Evolutionary conservation across 2,888 invertebrate species (phyloP), one percentile per base, ranked within the genome.

Genomic region (Drosophila emarginata): DNA sequence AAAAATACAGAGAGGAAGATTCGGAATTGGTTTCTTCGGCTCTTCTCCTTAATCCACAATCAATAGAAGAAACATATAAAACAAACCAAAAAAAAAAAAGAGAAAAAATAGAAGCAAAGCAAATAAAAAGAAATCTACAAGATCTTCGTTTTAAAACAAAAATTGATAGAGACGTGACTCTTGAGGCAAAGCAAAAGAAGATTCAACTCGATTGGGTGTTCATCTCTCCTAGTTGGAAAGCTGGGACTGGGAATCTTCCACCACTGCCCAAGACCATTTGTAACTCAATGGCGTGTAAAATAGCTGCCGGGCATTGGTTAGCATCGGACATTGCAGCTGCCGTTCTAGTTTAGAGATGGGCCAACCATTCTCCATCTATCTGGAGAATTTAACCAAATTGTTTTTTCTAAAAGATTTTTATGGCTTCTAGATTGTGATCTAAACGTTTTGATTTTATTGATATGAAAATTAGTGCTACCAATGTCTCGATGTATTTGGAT

Each of bases 211-310:
- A 21, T 57, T 37, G 45, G n/a, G 36, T 45, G 45, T 21, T 18
- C 45, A 12, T 45, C 11, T 40, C 15, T 18, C 52, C 37, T 71
- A 56, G 77, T 77, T 77, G 77, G 37, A 66, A 14, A 32, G 32
- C 52, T 28, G 28, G 52, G 28, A 7, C 23, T 51, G 21, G 64
- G 56, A 65, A 64, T 5, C 14, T 1, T 50, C 14, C 12, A 52
- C 26, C 36, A 18, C 50, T 15, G 23, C 7, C 26, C 32, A 12
- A 71, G 52, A 64, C 73, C 76, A 80, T 83, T 84, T 85, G 80
- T 74, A 79, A 74, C 67, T 83, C 83, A 83, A 80, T 86, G 86
- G 83, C 75, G 86, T 86, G 81, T 83, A 80, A 80, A 86, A 86
- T 81, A 79, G 79, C 86, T 83, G 79, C 74, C 72, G 72, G 76